These are phyloP conservation scores for Ceyx cyanopectus DNA, from an alignment of 2,113 vertebrate species.

Conservation along the genomic window DNA sequence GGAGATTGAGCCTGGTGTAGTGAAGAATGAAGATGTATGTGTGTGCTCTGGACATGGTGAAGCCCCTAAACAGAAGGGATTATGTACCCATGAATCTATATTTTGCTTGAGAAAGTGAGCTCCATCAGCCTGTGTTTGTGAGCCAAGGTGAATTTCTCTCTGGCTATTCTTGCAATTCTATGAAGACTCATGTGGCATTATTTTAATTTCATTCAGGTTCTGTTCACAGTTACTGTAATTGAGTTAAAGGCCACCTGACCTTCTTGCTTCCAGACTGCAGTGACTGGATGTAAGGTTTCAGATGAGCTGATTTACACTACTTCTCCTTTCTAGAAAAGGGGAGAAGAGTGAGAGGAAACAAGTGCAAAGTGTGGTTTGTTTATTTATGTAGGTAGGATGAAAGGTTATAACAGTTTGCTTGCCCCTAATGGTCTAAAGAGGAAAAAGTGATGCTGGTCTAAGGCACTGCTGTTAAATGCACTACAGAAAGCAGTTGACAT, in stretches of 20 bases:
- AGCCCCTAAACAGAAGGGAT: not conserved
- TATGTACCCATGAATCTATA: not conserved
- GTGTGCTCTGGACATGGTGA: not conserved
- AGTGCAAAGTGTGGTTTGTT: not conserved
- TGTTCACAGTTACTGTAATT: not conserved
- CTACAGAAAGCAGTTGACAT: fast-evolving
- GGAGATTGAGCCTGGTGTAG: fast-evolving
- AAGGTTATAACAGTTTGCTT: not conserved
- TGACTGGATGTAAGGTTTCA: not conserved
- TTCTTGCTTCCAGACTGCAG: not conserved
- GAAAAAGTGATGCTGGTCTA: not conserved
- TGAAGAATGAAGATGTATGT: not conserved
- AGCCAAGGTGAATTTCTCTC: not conserved
- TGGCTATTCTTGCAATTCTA: not conserved
- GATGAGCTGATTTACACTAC: not conserved
- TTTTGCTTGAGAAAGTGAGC: not conserved
- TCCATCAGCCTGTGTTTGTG: not conserved
- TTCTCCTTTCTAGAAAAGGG: not conserved
- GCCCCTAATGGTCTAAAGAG: not conserved
- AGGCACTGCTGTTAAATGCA: not conserved
- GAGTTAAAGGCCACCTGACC: not conserved
- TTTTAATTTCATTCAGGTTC: not conserved
- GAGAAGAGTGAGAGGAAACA: not conserved
- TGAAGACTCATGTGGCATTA: not conserved
- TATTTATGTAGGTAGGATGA: not conserved